Percentiles rank a stretch among this genome's conserved stretches.
Evolutionary conservation across 2,113 vertebrate genomes (phyloP).

Genomic region (Mola mola): DNA sequence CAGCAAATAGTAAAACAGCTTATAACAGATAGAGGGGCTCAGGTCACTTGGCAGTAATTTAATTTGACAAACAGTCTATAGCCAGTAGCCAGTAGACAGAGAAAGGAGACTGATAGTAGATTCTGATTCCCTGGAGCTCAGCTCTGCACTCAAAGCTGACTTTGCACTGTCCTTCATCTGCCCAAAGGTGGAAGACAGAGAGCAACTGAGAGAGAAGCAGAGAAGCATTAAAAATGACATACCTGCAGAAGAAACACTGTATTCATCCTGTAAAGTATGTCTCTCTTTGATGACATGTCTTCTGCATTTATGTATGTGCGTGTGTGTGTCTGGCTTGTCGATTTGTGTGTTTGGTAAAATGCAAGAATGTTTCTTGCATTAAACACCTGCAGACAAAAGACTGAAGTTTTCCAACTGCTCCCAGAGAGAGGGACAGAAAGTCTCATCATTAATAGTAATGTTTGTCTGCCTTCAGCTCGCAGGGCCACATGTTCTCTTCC

Average conservation of each 20-base stretch:
- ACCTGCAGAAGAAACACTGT: background rate
- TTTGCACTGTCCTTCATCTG: slow-evolving; percentile 58
- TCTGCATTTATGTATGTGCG: background rate
- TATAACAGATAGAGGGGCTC: slow-evolving; percentile 3
- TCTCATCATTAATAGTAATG: slow-evolving; percentile 10
- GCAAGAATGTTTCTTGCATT: slow-evolving; percentile 22
- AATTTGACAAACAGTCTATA: slow-evolving; percentile 21
- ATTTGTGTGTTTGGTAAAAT: slow-evolving; percentile 26
- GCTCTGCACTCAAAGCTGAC: slow-evolving; percentile 32
- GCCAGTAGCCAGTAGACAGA: background rate
- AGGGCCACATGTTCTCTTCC: too few species aligned
- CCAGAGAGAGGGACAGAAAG: slow-evolving; percentile 5
- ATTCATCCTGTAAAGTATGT: background rate
- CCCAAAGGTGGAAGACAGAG: slow-evolving; percentile 31
- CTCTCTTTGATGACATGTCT: slow-evolving; percentile 7
- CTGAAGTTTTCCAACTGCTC: slow-evolving; percentile 26
- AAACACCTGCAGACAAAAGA: slow-evolving; percentile 28
- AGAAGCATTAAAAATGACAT: slow-evolving; percentile 4
- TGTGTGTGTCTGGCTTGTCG: background rate
- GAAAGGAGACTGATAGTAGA: slow-evolving; percentile 9
- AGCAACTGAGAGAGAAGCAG: slow-evolving; percentile 14
- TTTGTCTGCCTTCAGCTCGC: slow-evolving; percentile 3
- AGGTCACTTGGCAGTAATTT: slow-evolving; percentile 17
- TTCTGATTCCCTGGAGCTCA: slow-evolving; percentile 23
- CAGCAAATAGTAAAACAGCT: too few species aligned